Evolutionary conservation across 2,888 invertebrate species (phyloP).

Genomic region (Drosophila cracens): DNA sequence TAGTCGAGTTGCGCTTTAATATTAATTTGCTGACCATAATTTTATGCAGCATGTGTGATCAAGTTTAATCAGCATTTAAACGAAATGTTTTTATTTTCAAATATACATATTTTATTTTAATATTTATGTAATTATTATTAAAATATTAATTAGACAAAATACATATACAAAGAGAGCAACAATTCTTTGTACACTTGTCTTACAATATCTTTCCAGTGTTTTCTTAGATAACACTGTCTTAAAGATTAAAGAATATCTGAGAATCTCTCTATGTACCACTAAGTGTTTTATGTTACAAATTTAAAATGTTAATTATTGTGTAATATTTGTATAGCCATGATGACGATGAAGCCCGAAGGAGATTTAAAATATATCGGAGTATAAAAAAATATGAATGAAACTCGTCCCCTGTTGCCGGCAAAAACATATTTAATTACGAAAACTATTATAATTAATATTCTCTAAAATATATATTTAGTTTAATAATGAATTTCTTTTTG

Average conservation of each 20-base stretch:
- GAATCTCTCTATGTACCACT: neutral
- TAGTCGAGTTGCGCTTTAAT: neutral
- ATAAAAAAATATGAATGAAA: neutral
- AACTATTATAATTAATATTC: neutral
- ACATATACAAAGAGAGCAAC: neutral
- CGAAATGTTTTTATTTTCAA: neutral
- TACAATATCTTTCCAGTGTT: neutral
- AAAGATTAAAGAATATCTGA: neutral
- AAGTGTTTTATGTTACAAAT: neutral
- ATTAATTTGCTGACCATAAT: neutral
- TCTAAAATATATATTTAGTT: neutral
- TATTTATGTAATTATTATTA: neutral
- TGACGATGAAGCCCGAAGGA: neutral
- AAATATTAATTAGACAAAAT: neutral
- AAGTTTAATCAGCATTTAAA: neutral
- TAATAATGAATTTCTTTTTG: too few species aligned
- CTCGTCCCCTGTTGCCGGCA: neutral
- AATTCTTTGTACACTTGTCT: neutral
- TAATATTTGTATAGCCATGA: neutral
- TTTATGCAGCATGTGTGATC: neutral
- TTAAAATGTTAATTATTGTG: neutral
- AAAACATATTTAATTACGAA: neutral
- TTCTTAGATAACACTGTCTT: neutral
- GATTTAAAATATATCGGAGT: neutral
- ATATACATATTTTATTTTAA: too few species aligned